Evolutionary conservation across 2,113 vertebrate genomes (phyloP), one percentile per base, ranked within the genome.

Genomic region (Embiotoca jacksoni): DNA sequence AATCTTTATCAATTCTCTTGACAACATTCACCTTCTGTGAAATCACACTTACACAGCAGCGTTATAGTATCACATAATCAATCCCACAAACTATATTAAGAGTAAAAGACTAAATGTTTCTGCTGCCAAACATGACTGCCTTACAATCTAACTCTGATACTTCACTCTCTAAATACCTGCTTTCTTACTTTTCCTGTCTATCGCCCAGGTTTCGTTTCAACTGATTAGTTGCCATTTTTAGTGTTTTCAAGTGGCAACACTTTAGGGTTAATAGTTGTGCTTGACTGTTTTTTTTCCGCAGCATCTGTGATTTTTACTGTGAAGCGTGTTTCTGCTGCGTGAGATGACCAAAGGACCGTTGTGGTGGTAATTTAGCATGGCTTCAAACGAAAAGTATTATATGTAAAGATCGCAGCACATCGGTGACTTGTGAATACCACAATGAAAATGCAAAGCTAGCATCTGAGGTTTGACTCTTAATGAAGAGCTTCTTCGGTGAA

Each of bases 11-110:
- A 67, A 41, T 67, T 75, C 47, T 57, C 31, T 3, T 44, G 60
- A 77, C 41, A 56, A 15, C 57, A 41, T 47, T 55, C 33, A 23
- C 41, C 35, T 50, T 57, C 10, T 3, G 54, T 61, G 23, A 64
- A 80, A 64, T 79, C 54, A 31, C 10, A 53, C 46, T 46, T 35
- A 52, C 10, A 44, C n/a, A 13, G 23, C 4, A 35, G 60, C 68
- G 78, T 81, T 47, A 76, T 68, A 39, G 52, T 0, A 63, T 57
- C 39, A 39, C 23, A 49, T n/a, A 67, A 7, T 66, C 44, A 37
- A 52, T 37, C 4, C 50, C 33, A 23, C 14, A 59, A 30, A 61
- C 70, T 47, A 54, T 16, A 82, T 77, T 58, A 57, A 47, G 46
- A 31, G 23, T 69, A 46, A 44, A 37, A 44, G 41, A 11, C 10